These are phyloP conservation scores for Lutjanus erythropterus DNA, from an alignment of 2,113 vertebrate species.

Conservation along the genomic window DNA sequence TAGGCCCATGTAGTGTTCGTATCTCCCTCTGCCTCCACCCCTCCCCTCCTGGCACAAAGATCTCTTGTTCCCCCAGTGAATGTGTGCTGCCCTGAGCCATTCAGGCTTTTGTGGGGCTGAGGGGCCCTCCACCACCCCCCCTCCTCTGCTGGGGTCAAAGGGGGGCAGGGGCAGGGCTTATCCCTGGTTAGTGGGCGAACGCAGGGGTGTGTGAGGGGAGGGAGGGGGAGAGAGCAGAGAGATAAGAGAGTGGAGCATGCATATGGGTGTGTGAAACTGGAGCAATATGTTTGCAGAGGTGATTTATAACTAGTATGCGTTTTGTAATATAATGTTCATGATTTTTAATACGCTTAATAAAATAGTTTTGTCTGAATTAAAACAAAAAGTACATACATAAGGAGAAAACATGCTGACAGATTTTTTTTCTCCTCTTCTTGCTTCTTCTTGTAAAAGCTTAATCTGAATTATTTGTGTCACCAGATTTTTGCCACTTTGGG, in stretches of 20 bases:
- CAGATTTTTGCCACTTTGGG: constrained; percentile 40
- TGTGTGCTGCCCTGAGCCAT: constrained; percentile 84
- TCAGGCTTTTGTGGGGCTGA: constrained; percentile 83
- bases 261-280: constrained; percentile 58
- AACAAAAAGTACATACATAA: background rate
- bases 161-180: constrained; percentile 81
- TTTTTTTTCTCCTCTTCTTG: background rate
- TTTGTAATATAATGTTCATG: background rate
- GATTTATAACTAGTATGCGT: constrained; percentile 11
- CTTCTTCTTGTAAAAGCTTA: constrained; percentile 24
- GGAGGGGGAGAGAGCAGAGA: constrained; percentile 35
- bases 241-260: constrained; percentile 61
- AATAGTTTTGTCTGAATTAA: background rate
- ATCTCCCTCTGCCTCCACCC: constrained; percentile 62
- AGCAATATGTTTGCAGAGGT: constrained; percentile 30
- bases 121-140: constrained; percentile 69
- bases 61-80: constrained; percentile 86
- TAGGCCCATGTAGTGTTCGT: constrained; percentile 68
- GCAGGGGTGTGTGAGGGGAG: constrained; percentile 42
- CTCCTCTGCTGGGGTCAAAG: constrained; percentile 82
- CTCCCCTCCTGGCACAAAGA: constrained; percentile 84
- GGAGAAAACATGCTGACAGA: background rate
- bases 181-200: constrained; percentile 76
- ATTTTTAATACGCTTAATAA: constrained; percentile 11
- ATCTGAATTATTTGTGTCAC: constrained; percentile 26